These are phyloP conservation scores for Rhamnusium bicolor DNA, from an alignment of 2,888 invertebrate genomes.

Conservation along the genomic window DNA sequence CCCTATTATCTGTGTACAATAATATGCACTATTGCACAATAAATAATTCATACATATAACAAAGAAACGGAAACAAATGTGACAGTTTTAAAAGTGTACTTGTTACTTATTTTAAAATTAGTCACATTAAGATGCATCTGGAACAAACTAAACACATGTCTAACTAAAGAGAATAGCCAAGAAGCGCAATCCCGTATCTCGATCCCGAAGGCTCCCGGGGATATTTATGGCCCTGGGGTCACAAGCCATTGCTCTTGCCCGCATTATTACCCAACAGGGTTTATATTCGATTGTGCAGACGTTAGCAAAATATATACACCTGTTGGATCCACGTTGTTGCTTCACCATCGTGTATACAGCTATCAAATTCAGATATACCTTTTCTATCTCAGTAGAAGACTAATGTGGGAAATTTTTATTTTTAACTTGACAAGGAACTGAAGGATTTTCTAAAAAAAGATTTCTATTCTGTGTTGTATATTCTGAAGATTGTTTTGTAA, in stretches of 20 bases:
- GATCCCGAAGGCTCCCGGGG: constrained; percentile 67
- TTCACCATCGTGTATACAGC: constrained; percentile 42
- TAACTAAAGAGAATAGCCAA: constrained; percentile 42
- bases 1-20: constrained; percentile 1
- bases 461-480: constrained; percentile 3
- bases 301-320: constrained; percentile 71
- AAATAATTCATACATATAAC: constrained; percentile 50
- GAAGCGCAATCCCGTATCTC: constrained; percentile 54
- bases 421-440: constrained; percentile 21
- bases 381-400: constrained; percentile 23
- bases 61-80: constrained; percentile 57
- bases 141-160: constrained; percentile 41
- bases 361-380: constrained; percentile 46
- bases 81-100: constrained; percentile 53
- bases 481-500: background rate
- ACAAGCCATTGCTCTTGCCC: constrained; percentile 72
- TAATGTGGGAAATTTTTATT: constrained; percentile 39
- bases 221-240: constrained; percentile 72
- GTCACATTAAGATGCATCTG: constrained; percentile 58
- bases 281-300: constrained; percentile 70
- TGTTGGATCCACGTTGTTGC: constrained; percentile 68
- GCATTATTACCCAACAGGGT: constrained; percentile 71
- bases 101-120: constrained; percentile 50
- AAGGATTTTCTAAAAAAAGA: constrained; percentile 25
- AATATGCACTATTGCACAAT: constrained; percentile 40